Evolutionary conservation across 2,888 invertebrate species (phyloP).

Genomic region (Drosophila paramelanica): DNA sequence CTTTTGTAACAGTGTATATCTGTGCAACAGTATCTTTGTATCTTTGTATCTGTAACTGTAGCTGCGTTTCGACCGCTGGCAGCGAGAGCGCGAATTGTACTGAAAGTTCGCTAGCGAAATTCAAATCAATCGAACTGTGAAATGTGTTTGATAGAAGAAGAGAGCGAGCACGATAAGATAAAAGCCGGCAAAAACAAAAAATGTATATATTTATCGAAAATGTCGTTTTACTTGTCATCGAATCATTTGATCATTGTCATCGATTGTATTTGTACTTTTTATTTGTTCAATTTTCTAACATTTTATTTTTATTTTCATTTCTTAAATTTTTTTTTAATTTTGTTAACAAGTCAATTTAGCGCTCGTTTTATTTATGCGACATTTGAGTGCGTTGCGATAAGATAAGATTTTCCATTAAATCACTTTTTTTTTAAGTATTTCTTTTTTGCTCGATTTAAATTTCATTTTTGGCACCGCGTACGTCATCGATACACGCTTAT

Average conservation of each 20-base stretch:
- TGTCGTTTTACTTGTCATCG: conserved; percentile 20
- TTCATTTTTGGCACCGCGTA: conserved; percentile 6
- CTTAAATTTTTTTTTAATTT: conserved; percentile 5
- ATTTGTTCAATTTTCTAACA: conserved; percentile 10
- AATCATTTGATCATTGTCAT: conserved; percentile 33
- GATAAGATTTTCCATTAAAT: conserved; percentile 28
- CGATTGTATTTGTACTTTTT: conserved; percentile 6
- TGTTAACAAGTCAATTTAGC: conserved; percentile 47
- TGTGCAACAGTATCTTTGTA: conserved; percentile 27
- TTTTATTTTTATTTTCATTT: not conserved
- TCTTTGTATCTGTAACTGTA: conserved; percentile 17
- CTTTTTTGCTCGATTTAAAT: not conserved
- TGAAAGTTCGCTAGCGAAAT: conserved; percentile 49
- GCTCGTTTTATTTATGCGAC: conserved; percentile 20
- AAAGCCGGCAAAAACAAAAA: conserved; percentile 29
- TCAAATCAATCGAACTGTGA: conserved; percentile 46
- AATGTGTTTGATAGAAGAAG: too few species aligned
- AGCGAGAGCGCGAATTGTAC: conserved; percentile 54
- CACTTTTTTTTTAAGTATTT: conserved; percentile 1
- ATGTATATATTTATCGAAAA: conserved; percentile 13
- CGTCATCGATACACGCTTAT: conserved; percentile 19
- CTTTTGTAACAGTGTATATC: conserved; percentile 24
- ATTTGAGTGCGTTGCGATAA: conserved; percentile 32
- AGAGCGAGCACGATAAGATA: conserved; percentile 46
- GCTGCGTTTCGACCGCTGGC: conserved; percentile 44